Evolutionary conservation across 2,113 vertebrate genomes (phyloP).

Genomic region (Campylomormyrus tamandua): DNA sequence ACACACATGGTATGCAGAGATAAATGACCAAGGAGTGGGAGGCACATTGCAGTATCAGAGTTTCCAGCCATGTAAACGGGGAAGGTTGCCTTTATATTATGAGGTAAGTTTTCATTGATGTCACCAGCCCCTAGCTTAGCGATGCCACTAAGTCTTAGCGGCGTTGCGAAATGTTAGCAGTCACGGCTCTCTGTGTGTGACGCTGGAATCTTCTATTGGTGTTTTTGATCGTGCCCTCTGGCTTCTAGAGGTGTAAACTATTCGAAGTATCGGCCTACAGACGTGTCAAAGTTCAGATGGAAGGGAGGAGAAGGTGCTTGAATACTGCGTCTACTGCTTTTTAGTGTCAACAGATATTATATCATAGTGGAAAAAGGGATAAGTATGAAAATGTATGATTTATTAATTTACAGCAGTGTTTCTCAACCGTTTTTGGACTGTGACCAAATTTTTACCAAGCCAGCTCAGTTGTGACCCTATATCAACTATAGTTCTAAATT

Average conservation of each 20-base stretch:
- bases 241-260: neutral
- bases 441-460: too few relatives aligned
- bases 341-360: neutral
- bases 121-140: neutral
- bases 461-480: too few relatives aligned
- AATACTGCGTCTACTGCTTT: neutral
- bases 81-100: neutral
- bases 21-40: neutral
- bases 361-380: neutral
- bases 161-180: neutral
- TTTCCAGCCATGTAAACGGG: neutral
- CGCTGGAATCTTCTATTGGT: neutral
- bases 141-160: neutral
- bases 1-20: neutral
- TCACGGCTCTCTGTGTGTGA: neutral
- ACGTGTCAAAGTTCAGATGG: neutral
- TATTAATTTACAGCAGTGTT: neutral
- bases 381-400: neutral
- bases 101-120: neutral
- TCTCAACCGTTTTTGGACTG: too few relatives aligned
- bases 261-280: neutral
- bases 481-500: too few relatives aligned
- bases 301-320: neutral
- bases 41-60: neutral
- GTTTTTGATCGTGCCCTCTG: neutral